These are phyloP conservation scores for Pseudomyrmex gracilis DNA, from an alignment of 1,140 invertebrate species.

Conservation along the genomic window DNA sequence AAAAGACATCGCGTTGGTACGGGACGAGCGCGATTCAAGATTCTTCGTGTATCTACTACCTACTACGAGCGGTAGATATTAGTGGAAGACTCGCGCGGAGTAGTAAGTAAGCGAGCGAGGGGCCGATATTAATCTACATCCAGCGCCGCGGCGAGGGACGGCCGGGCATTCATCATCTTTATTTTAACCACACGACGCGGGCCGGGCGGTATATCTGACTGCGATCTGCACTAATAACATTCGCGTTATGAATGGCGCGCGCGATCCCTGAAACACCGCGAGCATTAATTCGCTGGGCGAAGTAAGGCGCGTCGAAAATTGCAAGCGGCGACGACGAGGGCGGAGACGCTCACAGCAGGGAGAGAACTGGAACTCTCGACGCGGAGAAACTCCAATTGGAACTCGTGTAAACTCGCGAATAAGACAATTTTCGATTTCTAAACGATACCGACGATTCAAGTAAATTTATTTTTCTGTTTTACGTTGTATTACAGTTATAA, in stretches of 20 bases:
- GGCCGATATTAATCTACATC: conserved; percentile 81
- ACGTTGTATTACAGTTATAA: no score
- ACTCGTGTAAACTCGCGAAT: conserved; percentile 26
- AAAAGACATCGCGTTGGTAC: conserved; percentile 3
- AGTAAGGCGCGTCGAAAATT: conserved; percentile 72
- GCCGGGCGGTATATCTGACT: conserved; percentile 76
- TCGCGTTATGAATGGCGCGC: conserved; percentile 78
- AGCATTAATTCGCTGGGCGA: conserved; percentile 72
- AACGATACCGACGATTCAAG: not conserved
- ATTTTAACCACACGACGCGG: conserved; percentile 81
- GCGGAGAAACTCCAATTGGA: conserved; percentile 53
- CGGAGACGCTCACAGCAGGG: conserved; percentile 17
- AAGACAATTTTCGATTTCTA: conserved; percentile 18
- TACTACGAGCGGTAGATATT: conserved; percentile 61
- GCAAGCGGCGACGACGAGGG: conserved; percentile 46
- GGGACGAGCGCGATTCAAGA: conserved; percentile 45
- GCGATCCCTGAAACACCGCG: conserved; percentile 75
- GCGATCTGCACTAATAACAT: conserved; percentile 82
- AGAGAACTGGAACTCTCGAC: conserved; percentile 22
- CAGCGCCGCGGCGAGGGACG: conserved; percentile 73
- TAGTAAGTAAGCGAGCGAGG: conserved; percentile 69
- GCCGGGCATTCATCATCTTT: conserved; percentile 81
- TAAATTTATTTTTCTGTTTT: not conserved
- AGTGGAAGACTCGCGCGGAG: conserved; percentile 67
- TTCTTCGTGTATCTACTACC: conserved; percentile 42